Base-by-base conservation (phyloP, 2,888 invertebrate species). In the Harpalus rubripes region DNA sequence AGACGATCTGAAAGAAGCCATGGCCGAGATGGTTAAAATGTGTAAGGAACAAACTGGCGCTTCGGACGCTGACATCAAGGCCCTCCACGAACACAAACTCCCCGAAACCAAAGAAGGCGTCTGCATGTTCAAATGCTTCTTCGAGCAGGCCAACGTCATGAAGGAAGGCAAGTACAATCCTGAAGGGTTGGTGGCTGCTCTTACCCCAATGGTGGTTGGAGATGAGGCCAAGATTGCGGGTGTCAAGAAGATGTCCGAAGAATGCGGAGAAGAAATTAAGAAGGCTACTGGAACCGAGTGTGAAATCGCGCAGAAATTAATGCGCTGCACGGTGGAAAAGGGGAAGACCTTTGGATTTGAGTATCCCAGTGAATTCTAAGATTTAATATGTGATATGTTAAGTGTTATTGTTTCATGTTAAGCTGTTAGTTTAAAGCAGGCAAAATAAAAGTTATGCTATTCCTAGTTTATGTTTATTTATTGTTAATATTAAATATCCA, bases 121-220 rank as follows among this genome's bases (percentile, higher is more conserved):
- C 12, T 90, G 90, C 85, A 87, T 90, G 88, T 22, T 91, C 16
- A 89, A 90, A 80, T 91, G 91, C 82, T 74, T 91, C 10, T 89
- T 90, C 68, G 88, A 88, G 63, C 88, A 86, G 3, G 87, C 87
- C 7, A 88, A 88, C 26, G 88, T 91, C 52, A 90, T 91, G 89
- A 87, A 88, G 63, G 87, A 90, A 63, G 91, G 91, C 8, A 89
- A 89, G 85, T 89, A 89, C 85, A 86, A 89, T 84, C 59, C 59
- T 6, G 59, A 87, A 10, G 90, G 90, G 4, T 87, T 90, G 65
- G 86, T 91, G 5, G 76, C 88, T 0, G 88, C 89, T 41, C 87
- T 90, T 41, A 88, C 88, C 8, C 88, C 89, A n/a, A 85, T 88
- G 10, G 52, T 89, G 72, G 88, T 88, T 41, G 89, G 89, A 1